Conservation (phyloP, 2,888 invertebrate species). For the Nysson spinosus region DNA sequence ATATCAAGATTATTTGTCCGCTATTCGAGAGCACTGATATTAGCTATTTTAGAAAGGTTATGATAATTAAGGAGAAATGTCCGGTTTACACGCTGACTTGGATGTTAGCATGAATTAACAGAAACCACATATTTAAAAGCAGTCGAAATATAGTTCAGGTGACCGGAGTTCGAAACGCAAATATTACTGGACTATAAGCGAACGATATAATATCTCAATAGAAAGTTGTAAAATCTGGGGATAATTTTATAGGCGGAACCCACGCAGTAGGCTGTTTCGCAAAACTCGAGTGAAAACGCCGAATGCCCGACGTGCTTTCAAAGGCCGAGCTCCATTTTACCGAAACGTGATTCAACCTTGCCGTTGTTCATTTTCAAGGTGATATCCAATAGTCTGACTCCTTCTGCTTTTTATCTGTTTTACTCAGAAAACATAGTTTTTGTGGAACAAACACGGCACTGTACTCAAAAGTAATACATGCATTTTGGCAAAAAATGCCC, state of each 20-base stretch:
- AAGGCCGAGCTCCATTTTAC: constrained; percentile 41
- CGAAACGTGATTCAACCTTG: constrained; percentile 52
- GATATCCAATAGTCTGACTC: constrained; percentile 2
- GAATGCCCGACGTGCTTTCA: constrained; percentile 15
- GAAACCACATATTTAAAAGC: constrained; percentile 4
- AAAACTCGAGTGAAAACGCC: constrained; percentile 46
- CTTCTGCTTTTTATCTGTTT: no score
- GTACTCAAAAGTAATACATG: no score
- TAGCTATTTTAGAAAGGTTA: no score
- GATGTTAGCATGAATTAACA: neutral
- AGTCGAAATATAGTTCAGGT: constrained; percentile 10
- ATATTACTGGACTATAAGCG: constrained; percentile 19
- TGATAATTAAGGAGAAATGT: no score
- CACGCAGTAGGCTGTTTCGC: constrained; percentile 32
- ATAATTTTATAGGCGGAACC: constrained; percentile 39
- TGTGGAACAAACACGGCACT: no score
- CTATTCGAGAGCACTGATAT: no score
- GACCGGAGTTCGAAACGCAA: constrained; percentile 12
- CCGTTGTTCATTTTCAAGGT: constrained; percentile 51
- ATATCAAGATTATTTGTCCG: no score
- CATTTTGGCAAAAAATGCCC: no score
- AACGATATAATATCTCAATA: constrained; percentile 39
- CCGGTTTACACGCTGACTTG: no score
- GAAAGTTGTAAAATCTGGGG: constrained; percentile 56
- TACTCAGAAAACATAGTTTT: no score